Percentiles rank a stretch among this genome's conserved stretches.
Evolutionary conservation across 2,113 vertebrate genomes (phyloP).

Genomic region (Oxyruncus cristatus): DNA sequence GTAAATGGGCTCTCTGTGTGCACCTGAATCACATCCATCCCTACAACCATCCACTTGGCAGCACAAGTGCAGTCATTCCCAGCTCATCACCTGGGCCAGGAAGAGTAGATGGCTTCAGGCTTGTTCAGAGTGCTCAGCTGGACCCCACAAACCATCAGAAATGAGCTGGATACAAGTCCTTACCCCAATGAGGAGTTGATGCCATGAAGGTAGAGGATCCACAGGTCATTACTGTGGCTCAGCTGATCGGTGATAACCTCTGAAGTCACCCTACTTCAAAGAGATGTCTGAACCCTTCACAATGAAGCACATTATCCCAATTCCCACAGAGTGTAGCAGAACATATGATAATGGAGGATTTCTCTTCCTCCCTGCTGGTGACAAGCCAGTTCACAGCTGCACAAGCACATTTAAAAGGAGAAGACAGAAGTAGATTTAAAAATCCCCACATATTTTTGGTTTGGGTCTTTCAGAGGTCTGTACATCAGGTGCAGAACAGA

Average conservation of each 20-base stretch:
- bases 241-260: not conserved
- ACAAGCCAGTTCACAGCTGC: not conserved
- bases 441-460: not conserved
- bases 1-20: not conserved
- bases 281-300: not conserved
- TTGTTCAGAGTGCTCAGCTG: not conserved
- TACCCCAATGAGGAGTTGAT: accelerated
- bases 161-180: not conserved
- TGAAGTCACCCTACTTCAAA: not conserved
- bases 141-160: not conserved
- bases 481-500: not conserved
- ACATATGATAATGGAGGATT: not conserved
- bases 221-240: not conserved
- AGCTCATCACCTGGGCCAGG: not conserved
- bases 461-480: not conserved
- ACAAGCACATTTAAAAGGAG: not conserved
- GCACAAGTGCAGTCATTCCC: not conserved
- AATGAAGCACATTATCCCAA: not conserved
- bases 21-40: not conserved
- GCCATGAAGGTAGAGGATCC: not conserved
- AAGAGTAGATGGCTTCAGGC: not conserved
- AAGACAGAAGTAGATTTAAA: not conserved
- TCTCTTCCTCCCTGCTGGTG: not conserved
- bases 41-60: not conserved
- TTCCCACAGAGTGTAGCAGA: not conserved